Evolutionary conservation across 1,140 invertebrate species (phyloP).

Genomic region (Spodoptera frugiperda): DNA sequence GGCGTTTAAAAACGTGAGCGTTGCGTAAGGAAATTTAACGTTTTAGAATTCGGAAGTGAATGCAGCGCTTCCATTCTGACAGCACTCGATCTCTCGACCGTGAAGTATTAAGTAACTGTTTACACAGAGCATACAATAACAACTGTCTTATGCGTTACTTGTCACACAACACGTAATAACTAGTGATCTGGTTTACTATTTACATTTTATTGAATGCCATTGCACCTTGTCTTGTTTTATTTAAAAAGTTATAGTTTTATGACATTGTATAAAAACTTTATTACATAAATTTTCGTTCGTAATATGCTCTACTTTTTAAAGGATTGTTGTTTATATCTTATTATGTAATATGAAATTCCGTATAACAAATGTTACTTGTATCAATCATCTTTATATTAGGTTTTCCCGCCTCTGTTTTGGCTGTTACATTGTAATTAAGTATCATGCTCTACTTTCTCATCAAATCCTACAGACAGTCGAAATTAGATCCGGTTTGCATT

Average conservation of each 20-base stretch:
- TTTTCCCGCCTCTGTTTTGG: background rate
- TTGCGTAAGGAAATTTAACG: constrained; percentile 55
- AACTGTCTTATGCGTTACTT: constrained; percentile 22
- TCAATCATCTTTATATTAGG: background rate
- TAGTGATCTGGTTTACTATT: background rate
- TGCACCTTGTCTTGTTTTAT: background rate
- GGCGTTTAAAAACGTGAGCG: constrained; percentile 42
- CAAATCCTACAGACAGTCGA: background rate
- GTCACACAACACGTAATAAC: constrained; percentile 18
- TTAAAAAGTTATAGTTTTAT: background rate
- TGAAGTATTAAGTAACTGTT: constrained; percentile 62
- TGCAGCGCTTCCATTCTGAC: constrained; percentile 59
- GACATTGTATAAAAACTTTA: too few species aligned
- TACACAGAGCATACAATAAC: constrained; percentile 47
- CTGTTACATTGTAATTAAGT: constrained; percentile 26
- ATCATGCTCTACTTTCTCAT: constrained; percentile 25
- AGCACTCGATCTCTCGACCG: constrained; percentile 64
- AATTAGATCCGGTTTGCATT: constrained; percentile 20
- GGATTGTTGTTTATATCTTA: background rate
- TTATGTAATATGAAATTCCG: background rate
- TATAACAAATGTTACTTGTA: background rate
- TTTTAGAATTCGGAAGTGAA: constrained; percentile 72
- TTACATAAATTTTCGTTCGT: background rate
- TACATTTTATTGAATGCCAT: background rate
- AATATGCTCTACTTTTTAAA: constrained; percentile 1